These are phyloP conservation scores for Drosophila pruinosa DNA, from an alignment of 1,140 invertebrate species.

Conservation along the genomic window DNA sequence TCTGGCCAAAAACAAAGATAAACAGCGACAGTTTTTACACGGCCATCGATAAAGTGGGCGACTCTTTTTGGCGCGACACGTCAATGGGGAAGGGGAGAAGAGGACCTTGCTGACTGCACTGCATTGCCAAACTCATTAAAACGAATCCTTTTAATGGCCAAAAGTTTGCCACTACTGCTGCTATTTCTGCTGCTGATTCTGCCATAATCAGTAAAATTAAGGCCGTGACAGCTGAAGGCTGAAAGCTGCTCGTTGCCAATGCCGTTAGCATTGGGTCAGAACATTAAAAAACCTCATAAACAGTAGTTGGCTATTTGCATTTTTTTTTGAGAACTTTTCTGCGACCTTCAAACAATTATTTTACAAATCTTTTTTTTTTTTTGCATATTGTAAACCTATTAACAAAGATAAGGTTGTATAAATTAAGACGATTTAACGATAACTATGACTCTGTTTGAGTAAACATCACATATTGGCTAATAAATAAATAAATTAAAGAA, in stretches of 20 bases:
- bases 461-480: no score
- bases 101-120: conserved; percentile 29
- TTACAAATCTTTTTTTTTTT: background rate
- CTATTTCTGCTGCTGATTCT: conserved; percentile 44
- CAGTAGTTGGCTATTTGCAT: conserved; percentile 14
- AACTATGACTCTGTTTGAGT: no score
- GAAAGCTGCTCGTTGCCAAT: conserved; percentile 61
- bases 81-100: background rate
- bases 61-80: background rate
- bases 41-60: conserved; percentile 37
- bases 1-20: conserved; percentile 49
- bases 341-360: conserved; percentile 13
- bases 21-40: conserved; percentile 70
- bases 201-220: conserved; percentile 79
- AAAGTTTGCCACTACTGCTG: conserved; percentile 58
- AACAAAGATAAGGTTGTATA: background rate
- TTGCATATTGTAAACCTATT: conserved; percentile 15
- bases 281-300: conserved; percentile 47
- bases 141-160: conserved; percentile 79
- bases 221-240: conserved; percentile 55
- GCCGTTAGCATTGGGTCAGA: conserved; percentile 59
- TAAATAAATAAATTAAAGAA: no score
- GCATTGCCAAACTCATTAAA: conserved; percentile 76
- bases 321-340: background rate
- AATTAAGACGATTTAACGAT: no score